Conservation (phyloP, 2,113 vertebrate species). For the Sebastes schlegelii region DNA sequence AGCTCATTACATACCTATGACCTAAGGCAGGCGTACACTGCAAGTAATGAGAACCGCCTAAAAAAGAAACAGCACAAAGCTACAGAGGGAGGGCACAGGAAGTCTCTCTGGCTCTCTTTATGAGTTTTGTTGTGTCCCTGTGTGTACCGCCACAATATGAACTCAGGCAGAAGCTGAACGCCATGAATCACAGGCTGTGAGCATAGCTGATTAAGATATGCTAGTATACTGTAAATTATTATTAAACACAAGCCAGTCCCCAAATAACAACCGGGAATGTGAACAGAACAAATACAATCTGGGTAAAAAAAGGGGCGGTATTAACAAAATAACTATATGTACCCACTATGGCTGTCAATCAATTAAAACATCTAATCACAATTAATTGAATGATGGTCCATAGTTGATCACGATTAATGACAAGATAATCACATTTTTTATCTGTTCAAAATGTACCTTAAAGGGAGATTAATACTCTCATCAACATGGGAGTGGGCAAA, state of each 20-base stretch:
- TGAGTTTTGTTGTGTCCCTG: background rate
- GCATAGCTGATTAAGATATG: background rate
- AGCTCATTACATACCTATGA: constrained; percentile 9
- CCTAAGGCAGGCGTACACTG: background rate
- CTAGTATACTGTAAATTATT: background rate
- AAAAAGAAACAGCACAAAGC: background rate
- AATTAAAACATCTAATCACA: no score
- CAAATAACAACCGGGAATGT: background rate
- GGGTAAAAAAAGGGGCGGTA: background rate
- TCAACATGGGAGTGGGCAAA: no score
- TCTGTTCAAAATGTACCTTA: no score
- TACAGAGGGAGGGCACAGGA: background rate
- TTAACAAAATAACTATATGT: background rate
- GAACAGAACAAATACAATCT: background rate
- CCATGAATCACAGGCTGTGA: background rate
- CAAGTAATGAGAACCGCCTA: constrained; percentile 4
- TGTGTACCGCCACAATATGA: background rate
- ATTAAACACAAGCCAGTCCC: background rate
- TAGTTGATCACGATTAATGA: no score
- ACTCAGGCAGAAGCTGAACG: background rate
- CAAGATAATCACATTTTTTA: no score
- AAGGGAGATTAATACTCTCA: no score
- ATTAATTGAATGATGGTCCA: no score
- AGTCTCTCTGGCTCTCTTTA: background rate
- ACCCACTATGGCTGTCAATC: no score